These are phyloP conservation scores for Callorhinus ursinus DNA, from an alignment of 2,113 vertebrate species.

Conservation along the genomic window DNA sequence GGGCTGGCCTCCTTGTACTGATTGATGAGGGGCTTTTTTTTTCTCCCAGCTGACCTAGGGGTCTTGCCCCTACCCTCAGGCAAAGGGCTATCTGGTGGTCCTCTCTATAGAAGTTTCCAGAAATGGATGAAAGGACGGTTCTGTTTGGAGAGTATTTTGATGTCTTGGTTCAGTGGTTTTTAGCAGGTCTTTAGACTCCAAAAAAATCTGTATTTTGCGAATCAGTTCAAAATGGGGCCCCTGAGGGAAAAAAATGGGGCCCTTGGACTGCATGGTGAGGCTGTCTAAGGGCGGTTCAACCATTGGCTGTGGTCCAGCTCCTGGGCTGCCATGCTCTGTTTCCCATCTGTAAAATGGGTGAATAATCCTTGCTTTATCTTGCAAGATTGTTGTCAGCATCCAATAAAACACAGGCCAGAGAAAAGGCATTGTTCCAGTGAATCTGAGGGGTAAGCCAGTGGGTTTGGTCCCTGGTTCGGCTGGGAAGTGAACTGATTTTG, in stretches of 20 bases:
- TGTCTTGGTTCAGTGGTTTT: slow-evolving; percentile 45
- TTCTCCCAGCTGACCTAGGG: neutral
- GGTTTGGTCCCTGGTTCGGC: neutral
- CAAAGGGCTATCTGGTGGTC: neutral
- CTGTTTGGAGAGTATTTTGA: slow-evolving; percentile 50
- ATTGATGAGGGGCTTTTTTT: neutral
- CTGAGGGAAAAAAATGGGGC: neutral
- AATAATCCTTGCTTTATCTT: neutral
- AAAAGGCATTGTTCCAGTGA: neutral
- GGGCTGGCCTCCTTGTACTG: neutral
- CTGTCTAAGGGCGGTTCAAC: fast-evolving
- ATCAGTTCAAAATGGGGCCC: neutral
- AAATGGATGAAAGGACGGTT: slow-evolving; percentile 27
- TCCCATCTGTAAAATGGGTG: neutral
- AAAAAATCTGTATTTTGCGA: neutral
- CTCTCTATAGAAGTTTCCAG: neutral
- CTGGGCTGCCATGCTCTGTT: fast-evolving
- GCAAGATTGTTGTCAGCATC: neutral
- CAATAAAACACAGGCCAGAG: neutral
- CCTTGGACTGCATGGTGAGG: fast-evolving
- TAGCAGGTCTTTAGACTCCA: neutral
- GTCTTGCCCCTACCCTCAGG: neutral
- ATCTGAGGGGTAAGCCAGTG: neutral
- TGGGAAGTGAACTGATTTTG: neutral
- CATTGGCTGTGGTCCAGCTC: fast-evolving